A percentile compares a stretch with the other conserved stretches of the same genome.
phyloP scores from a whole-genome alignment of 1,140 invertebrate species.

The Ruditapes philippinarum region DNA sequence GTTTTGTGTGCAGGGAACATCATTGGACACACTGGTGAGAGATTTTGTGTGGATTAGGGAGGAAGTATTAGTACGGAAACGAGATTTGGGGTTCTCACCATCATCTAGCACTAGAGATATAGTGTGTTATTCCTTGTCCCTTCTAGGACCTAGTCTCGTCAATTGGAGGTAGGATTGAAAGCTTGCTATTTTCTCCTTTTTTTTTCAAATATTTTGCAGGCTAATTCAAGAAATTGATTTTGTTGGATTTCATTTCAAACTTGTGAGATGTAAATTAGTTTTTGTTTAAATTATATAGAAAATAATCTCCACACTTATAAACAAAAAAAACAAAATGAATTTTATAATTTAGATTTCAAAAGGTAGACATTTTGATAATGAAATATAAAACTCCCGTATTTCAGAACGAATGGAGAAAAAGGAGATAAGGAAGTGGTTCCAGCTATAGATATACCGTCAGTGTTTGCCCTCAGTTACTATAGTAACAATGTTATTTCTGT shows the following conservation, averaged over 20 bases:
- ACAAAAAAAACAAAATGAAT: too few species aligned
- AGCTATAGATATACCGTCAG: slow-evolving; percentile 90
- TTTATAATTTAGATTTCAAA: too few species aligned
- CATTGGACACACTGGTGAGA: slow-evolving; percentile 89
- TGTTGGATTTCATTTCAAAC: too few species aligned
- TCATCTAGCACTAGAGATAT: slow-evolving; percentile 91
- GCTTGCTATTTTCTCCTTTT: too few species aligned
- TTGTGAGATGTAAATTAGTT: too few species aligned
- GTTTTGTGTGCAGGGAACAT: slow-evolving; percentile 88
- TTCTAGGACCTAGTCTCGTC: slow-evolving; percentile 83
- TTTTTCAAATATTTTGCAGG: too few species aligned
- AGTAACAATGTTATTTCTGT: slow-evolving; percentile 92
- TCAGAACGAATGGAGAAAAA: slow-evolving; percentile 4
- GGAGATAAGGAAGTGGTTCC: slow-evolving; percentile 8
- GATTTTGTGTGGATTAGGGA: slow-evolving; percentile 90
- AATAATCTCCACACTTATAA: too few species aligned
- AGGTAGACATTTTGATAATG: too few species aligned
- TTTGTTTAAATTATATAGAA: too few species aligned
- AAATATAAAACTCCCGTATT: too few species aligned
- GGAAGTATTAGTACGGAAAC: slow-evolving; percentile 89
- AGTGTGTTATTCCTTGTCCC: slow-evolving; percentile 90
- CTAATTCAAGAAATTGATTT: too few species aligned
- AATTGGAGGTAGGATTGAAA: neutral
- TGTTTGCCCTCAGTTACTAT: slow-evolving; percentile 96
- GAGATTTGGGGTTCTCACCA: slow-evolving; percentile 93